phyloP scores from a whole-genome alignment of 1,140 invertebrate species.

The Telenomus remus region DNA sequence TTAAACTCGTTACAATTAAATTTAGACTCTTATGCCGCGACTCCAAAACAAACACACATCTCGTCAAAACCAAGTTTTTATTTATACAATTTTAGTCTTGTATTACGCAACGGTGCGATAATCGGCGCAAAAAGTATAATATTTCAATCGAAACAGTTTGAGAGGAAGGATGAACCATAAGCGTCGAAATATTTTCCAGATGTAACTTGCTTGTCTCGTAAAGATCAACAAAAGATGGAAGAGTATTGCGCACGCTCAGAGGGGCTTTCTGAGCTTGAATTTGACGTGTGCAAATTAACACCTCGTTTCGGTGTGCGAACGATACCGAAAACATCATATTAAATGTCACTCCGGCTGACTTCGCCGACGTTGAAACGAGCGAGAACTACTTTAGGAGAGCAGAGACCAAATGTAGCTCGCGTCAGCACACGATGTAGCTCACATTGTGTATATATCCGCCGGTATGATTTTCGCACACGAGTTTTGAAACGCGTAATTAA shows the following conservation, averaged over 20 bases:
- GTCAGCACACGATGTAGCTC: constrained; percentile 9
- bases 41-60: too few relatives aligned
- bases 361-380: constrained; percentile 29
- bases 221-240: constrained; percentile 14
- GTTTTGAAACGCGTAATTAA: constrained; percentile 26
- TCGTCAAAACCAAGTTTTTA: too few relatives aligned
- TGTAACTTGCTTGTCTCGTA: constrained; percentile 9
- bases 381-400: constrained; percentile 28
- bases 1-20: not conserved
- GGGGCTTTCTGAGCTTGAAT: constrained; percentile 34
- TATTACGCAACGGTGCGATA: too few relatives aligned
- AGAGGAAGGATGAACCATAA: too few relatives aligned
- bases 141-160: too few relatives aligned
- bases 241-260: constrained; percentile 36
- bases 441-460: constrained; percentile 27
- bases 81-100: too few relatives aligned
- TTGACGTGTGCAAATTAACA: constrained; percentile 63
- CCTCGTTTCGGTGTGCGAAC: constrained; percentile 64
- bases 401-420: constrained; percentile 14
- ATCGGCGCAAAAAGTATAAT: too few relatives aligned
- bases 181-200: not conserved
- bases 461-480: constrained; percentile 7
- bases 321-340: constrained; percentile 65
- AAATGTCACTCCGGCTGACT: constrained; percentile 59
- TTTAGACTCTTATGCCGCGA: too few relatives aligned